Evolutionary conservation across 1,140 invertebrate genomes (phyloP).

Genomic region (Diorhabda carinulata): DNA sequence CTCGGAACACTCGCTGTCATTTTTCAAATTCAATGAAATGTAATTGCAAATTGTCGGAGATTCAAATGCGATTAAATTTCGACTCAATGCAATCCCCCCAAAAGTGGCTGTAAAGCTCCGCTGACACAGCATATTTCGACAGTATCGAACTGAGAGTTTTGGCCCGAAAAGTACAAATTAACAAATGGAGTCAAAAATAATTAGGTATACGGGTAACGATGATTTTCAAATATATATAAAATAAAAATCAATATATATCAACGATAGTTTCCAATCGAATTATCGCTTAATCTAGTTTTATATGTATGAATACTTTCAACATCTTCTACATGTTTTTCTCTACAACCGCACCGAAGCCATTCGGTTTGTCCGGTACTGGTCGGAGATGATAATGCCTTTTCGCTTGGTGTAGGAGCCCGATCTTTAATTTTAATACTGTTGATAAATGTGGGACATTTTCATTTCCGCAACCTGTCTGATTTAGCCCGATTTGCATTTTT

Average conservation of each 20-base stretch:
- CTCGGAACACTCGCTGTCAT: constrained; percentile 6
- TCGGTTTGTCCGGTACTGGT: background rate
- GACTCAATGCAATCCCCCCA: constrained; percentile 8
- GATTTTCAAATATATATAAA: too few species aligned
- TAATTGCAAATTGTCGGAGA: constrained; percentile 18
- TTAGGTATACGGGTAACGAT: too few species aligned
- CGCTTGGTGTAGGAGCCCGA: constrained; percentile 1
- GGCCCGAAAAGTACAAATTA: too few species aligned
- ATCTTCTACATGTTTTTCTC: too few species aligned
- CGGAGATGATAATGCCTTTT: constrained; percentile 13
- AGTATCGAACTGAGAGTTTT: background rate
- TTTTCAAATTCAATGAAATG: constrained; percentile 12
- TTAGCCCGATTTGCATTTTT: constrained; percentile 18
- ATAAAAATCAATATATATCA: too few species aligned
- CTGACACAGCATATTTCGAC: constrained; percentile 9
- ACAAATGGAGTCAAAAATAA: too few species aligned
- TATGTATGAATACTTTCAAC: too few species aligned
- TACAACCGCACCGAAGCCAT: too few species aligned
- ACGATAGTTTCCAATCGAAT: too few species aligned
- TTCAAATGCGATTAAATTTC: constrained; percentile 19
- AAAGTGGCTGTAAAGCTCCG: constrained; percentile 3
- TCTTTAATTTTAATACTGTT: constrained; percentile 18
- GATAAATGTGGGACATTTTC: constrained; percentile 20
- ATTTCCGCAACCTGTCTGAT: constrained; percentile 18
- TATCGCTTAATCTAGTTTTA: too few species aligned